Percentiles rank a stretch among this genome's conserved stretches.
These are phyloP conservation scores for Drosophila malerkotliana DNA, from an alignment of 1,140 invertebrate genomes.

Conservation along the genomic window DNA sequence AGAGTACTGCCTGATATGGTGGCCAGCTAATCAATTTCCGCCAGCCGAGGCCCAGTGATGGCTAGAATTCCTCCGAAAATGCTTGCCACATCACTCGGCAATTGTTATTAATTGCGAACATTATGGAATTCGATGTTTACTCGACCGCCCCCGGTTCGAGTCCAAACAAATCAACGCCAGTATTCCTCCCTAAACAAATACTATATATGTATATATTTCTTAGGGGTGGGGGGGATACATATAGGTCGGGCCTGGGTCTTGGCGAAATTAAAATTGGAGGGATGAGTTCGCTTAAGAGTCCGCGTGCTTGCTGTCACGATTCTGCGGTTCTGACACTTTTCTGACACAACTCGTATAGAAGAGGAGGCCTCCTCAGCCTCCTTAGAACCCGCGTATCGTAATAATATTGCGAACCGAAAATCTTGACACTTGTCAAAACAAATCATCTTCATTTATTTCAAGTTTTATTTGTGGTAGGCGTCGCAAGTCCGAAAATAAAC, in stretches of 20 bases:
- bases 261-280: slow-evolving; percentile 34
- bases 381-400: slow-evolving; percentile 31
- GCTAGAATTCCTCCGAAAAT: not conserved
- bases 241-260: not conserved
- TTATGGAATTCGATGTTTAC: slow-evolving; percentile 71
- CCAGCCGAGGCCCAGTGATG: not conserved
- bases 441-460: slow-evolving; percentile 45
- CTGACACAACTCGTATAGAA: slow-evolving; percentile 21
- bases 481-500: not conserved
- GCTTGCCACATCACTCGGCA: slow-evolving; percentile 28
- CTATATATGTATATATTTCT: not conserved
- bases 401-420: slow-evolving; percentile 45
- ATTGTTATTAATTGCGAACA: slow-evolving; percentile 78
- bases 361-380: not conserved
- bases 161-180: slow-evolving; percentile 42
- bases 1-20: too few species aligned
- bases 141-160: slow-evolving; percentile 22
- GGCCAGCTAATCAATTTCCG: slow-evolving; percentile 4
- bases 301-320: slow-evolving; percentile 69
- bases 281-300: slow-evolving; percentile 36
- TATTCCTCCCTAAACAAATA: not conserved
- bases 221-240: not conserved
- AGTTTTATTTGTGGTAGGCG: slow-evolving; percentile 8
- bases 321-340: slow-evolving; percentile 53
- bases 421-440: slow-evolving; percentile 57